Percentiles rank a stretch among this genome's conserved stretches.
Evolutionary conservation across 1,140 invertebrate genomes (phyloP).

Genomic region (Mactra quadrangularis): DNA sequence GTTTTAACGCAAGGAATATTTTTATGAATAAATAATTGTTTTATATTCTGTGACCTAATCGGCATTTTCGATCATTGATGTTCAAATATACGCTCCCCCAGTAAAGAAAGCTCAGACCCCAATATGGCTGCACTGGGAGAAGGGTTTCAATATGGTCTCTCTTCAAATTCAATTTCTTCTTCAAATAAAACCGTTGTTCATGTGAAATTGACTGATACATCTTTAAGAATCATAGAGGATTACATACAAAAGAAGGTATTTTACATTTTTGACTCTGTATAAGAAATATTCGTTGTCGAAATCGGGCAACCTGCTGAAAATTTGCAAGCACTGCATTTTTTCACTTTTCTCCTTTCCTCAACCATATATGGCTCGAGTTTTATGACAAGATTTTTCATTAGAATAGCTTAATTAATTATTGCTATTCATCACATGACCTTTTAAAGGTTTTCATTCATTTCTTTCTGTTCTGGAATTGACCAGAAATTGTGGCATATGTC

Average conservation of each 20-base stretch:
- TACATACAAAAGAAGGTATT: conserved; percentile 92
- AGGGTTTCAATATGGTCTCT: conserved; percentile 97
- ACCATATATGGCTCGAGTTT: conserved; percentile 20
- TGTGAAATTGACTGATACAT: conserved; percentile 97
- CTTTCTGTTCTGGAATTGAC: neutral
- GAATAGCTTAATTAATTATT: too few relatives aligned
- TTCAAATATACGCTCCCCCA: too few relatives aligned
- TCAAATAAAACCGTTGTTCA: conserved; percentile 95
- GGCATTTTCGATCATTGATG: too few relatives aligned
- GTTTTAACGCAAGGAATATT: too few relatives aligned
- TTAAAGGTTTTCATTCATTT: too few relatives aligned
- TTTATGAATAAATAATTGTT: too few relatives aligned
- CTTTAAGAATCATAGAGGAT: conserved; percentile 94
- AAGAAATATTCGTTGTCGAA: conserved; percentile 2
- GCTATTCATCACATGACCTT: too few relatives aligned
- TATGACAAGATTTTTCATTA: too few relatives aligned
- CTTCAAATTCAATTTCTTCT: conserved; percentile 93
- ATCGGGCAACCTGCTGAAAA: conserved; percentile 34
- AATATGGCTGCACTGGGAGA: conserved; percentile 95
- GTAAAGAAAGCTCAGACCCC: conserved; percentile 44
- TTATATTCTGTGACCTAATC: too few relatives aligned
- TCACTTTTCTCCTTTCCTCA: conserved; percentile 47
- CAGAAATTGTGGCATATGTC: neutral
- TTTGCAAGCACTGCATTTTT: conserved; percentile 43
- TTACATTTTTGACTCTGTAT: conserved; percentile 45